Percentiles rank a stretch among this genome's conserved stretches.
Conservation (phyloP, 2,113 vertebrate species). For the Jaculus jaculus region DNA sequence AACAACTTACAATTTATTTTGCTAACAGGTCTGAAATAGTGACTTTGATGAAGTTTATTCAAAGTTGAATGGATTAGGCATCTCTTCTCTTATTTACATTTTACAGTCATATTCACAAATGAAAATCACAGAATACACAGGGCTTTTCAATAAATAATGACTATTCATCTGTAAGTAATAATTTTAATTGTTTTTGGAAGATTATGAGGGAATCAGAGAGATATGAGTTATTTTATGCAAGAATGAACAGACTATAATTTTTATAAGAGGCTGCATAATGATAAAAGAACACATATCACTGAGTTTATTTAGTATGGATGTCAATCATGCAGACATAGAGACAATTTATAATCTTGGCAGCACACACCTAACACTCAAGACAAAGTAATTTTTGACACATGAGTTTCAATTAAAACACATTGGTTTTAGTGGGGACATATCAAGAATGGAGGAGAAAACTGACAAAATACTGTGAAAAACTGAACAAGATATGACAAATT, state of each 20-base stretch:
- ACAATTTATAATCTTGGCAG: background rate
- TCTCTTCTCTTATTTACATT: conserved; percentile 40
- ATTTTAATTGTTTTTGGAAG: conserved; percentile 59
- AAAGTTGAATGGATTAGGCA: conserved; percentile 15
- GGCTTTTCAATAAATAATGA: conserved; percentile 35
- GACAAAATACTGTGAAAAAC: background rate
- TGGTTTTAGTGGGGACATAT: background rate
- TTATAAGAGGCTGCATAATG: conserved; percentile 42
- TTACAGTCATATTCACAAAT: conserved; percentile 34
- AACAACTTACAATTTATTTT: conserved; percentile 28
- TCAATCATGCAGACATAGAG: conserved; percentile 3
- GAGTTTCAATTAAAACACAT: conserved; percentile 10
- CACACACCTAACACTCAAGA: background rate
- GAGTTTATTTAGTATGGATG: conserved; percentile 45
- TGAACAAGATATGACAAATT: background rate
- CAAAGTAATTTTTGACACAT: background rate
- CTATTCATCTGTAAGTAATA: conserved; percentile 23
- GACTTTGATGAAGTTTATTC: background rate
- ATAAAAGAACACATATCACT: conserved; percentile 33
- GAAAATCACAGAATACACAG: conserved; percentile 26
- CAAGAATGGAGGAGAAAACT: background rate
- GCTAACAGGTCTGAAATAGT: background rate
- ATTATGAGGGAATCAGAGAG: conserved; percentile 41
- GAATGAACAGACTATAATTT: conserved; percentile 46
- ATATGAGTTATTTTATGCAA: conserved; percentile 60